phyloP scores from a whole-genome alignment of 2,797 vertebrate species.

The Cheirogaleus major region DNA sequence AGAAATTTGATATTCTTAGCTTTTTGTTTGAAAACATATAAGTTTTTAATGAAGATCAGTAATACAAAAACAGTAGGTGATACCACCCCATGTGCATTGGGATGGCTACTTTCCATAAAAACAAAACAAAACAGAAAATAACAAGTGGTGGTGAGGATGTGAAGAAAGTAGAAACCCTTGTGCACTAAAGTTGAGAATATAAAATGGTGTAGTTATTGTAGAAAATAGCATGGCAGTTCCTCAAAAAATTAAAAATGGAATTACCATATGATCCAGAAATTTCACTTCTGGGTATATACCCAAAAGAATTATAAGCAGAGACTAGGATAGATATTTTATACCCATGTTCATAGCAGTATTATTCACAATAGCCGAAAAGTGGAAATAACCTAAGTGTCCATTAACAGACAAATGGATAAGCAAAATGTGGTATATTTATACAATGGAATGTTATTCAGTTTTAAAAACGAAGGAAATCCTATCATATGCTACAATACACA shows the following conservation, averaged over 20 bases:
- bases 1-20: not conserved
- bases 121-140: not conserved
- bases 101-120: not conserved
- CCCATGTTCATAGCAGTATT: not conserved
- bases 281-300: not conserved
- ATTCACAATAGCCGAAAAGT: not conserved
- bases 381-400: not conserved
- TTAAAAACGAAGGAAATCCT: not conserved
- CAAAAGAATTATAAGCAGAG: not conserved
- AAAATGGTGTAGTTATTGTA: not conserved
- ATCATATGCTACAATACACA: not conserved
- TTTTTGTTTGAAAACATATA: not conserved
- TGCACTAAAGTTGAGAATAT: not conserved
- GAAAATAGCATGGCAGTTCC: not conserved
- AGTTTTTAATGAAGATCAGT: not conserved
- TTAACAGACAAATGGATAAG: not conserved
- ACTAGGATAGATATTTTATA: not conserved
- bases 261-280: not conserved
- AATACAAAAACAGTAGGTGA: not conserved
- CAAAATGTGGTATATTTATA: not conserved
- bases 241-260: constrained; percentile 6
- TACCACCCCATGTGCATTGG: not conserved
- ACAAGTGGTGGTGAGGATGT: not conserved
- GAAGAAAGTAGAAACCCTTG: not conserved
- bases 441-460: not conserved